Evolutionary conservation across 1,140 invertebrate genomes (phyloP).

Genomic region (Drosophila kepulauana): DNA sequence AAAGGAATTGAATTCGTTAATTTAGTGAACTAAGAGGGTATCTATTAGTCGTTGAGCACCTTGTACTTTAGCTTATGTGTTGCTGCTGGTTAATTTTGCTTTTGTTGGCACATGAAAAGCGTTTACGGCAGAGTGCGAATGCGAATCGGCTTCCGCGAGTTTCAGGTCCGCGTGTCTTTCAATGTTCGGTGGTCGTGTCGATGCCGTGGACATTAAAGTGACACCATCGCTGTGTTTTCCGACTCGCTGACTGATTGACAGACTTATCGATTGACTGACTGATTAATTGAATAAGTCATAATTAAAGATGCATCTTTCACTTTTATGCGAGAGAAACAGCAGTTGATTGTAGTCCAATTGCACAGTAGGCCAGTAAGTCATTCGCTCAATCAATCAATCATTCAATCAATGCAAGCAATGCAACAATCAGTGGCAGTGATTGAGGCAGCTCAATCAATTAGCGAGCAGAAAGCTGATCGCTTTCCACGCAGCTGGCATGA

Average conservation of each 20-base stretch:
- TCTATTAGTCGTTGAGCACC: neutral
- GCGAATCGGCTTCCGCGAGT: neutral
- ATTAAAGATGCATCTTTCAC: too few species aligned
- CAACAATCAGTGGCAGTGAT: conserved; percentile 5
- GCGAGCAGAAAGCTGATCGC: neutral
- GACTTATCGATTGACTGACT: neutral
- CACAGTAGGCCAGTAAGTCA: neutral
- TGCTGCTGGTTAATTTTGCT: conserved; percentile 19
- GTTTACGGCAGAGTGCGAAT: conserved; percentile 5
- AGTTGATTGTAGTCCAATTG: neutral
- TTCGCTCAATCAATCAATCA: conserved; percentile 4
- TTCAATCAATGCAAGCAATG: conserved; percentile 4
- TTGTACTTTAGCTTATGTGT: neutral
- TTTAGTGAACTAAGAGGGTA: conserved; percentile 1
- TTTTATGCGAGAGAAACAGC: too few species aligned
- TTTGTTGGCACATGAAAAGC: conserved; percentile 42
- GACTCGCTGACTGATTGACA: neutral
- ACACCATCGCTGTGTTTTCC: neutral
- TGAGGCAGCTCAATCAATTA: conserved; percentile 11
- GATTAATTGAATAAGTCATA: neutral
- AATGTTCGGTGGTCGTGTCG: neutral
- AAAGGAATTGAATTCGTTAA: too few species aligned
- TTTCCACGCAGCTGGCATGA: neutral
- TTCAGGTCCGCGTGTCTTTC: neutral
- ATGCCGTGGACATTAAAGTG: conserved; percentile 1